Evolutionary conservation across 2,797 vertebrate genomes (phyloP), one percentile per base, ranked within the genome.

Genomic region (Myripristis jacobus): DNA sequence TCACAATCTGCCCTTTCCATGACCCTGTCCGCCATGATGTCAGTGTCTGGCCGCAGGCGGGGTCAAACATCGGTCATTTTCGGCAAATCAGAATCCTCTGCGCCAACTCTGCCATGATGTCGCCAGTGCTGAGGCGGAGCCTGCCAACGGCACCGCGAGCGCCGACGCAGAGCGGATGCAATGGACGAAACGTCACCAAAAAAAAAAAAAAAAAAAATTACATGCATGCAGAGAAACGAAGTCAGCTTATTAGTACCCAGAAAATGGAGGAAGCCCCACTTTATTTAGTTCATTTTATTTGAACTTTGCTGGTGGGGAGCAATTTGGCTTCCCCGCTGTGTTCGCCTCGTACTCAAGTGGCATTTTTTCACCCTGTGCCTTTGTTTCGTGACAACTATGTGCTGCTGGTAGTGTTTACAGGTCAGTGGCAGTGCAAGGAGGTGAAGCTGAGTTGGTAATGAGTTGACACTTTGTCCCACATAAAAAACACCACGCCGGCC

Each of bases 381-480:
- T 92, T 92, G 81, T 92, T 89, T 87, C 19, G 3, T 69, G 79
- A 79, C 84, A 76, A 73, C 67, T 70, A 55, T 0, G 18, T 50
- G 63, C 67, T 46, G 73, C 71, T 81, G 51, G 31, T 2, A 18
- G 63, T 73, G 79, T 91, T 93, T 84, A 87, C 88, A 92, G 92
- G 92, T 94, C 93, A 93, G 6, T 54, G 78, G 78, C 54, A 1
- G 82, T 63, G 85, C 62, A 75, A 31, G 47, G 67, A 84, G 88
- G 87, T 89, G 85, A 80, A 77, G 77, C 69, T 24, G 21, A 79
- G 79, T 77, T 73, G n/a, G 63, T 91, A 92, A 92, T 87, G 90
- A 92, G 79, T 83, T 87, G 88, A 93, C 92, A 92, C 86, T 78
- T 66, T 79, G 84, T 88, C 78, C 69, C 79, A 73, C 71, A 80